Evolutionary conservation across 1,140 invertebrate species (phyloP).

Genomic region (roundworm (Caenorhabditis elegans)): WBcel235 BX284605.5:4733501-4734000

Average conservation of each 20-base stretch:
- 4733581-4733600: neutral
- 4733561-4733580: no score
- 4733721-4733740: no score
- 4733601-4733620: neutral
- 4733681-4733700: neutral
- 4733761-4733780: neutral
- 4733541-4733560: neutral
- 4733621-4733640: neutral
- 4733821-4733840: neutral
- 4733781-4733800: neutral
- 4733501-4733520: neutral
- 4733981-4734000: neutral
- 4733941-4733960: neutral
- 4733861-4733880: neutral
- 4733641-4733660: conserved; percentile 10
- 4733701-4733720: neutral
- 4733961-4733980: neutral
- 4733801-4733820: neutral
- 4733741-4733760: neutral
- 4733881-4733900: neutral
- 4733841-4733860: neutral
- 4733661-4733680: neutral
- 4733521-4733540: neutral
- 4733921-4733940: neutral
- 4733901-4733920: neutral